Conservation (phyloP, 2,797 vertebrate species). For the Philypnodon macrostomus region DNA sequence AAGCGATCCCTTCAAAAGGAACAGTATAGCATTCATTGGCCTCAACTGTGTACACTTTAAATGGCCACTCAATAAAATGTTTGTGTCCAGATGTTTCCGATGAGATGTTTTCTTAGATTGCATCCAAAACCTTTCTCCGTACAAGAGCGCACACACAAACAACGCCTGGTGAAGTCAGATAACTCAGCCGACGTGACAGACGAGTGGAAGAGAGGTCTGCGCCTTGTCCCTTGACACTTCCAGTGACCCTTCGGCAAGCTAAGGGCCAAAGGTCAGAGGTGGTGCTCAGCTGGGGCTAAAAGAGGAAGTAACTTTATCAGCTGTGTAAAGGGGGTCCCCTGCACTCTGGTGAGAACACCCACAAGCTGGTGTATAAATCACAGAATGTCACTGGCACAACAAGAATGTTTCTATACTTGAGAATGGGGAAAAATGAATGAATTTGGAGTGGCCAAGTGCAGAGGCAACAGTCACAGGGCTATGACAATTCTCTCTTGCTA, state of each 20-base stretch:
- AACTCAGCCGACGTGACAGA: slow-evolving; percentile 37
- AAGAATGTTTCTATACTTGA: slow-evolving; percentile 10
- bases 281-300: slow-evolving; percentile 54
- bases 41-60: slow-evolving; percentile 20
- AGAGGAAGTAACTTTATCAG: slow-evolving; percentile 67
- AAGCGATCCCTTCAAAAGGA: slow-evolving; percentile 27
- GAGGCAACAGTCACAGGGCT: background rate
- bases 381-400: background rate
- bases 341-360: slow-evolving; percentile 42
- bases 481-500: no score
- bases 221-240: slow-evolving; percentile 49
- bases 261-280: slow-evolving; percentile 51
- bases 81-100: slow-evolving; percentile 7
- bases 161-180: slow-evolving; percentile 27
- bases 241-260: slow-evolving; percentile 32
- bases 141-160: no score
- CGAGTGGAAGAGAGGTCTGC: slow-evolving; percentile 45
- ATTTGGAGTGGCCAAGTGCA: background rate
- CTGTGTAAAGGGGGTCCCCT: slow-evolving; percentile 37
- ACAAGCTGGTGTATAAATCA: slow-evolving; percentile 46
- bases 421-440: slow-evolving; percentile 11
- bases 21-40: slow-evolving; percentile 55
- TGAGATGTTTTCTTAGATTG: slow-evolving; percentile 11
- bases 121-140: slow-evolving; percentile 7
- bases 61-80: slow-evolving; percentile 27